Base-by-base conservation (phyloP, 1,140 invertebrate genomes). In the Amyelois transitella region DNA sequence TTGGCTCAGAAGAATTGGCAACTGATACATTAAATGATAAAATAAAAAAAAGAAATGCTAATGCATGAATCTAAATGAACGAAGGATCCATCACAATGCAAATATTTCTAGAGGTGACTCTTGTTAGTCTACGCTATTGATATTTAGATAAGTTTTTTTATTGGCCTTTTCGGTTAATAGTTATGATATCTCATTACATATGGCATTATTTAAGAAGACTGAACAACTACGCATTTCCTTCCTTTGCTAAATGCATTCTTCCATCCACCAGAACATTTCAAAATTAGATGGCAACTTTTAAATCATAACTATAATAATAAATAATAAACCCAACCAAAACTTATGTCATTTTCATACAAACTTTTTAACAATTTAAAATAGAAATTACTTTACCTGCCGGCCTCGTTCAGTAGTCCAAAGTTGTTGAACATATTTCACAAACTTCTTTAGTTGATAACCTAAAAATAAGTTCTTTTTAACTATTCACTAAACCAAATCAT, bases 371-470 rank as follows among this genome's bases (percentile, higher is more conserved):
- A 7, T 45, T 45, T 19, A 45, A 17, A 12, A 48, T 8, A 21
- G 20, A 19, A 47, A 47, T 56, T 53, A 28, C 38, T 20, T 62
- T 71, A 88, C 86, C 77, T 89, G 86, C 49, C 81, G 62, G 8
- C 85, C 85, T 25, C 79, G 73, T 47, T 85, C 78, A 6, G 73
- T 70, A 0, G 77, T 60, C 86, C 86, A 89, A 48, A 89, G 72
- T 45, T 85, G 76, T 20, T 67, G 69, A 6, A 86, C 73, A 51
- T 89, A 89, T 18, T 75, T 71, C 81, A 78, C 84, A 69, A 86
- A 81, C 55, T 87, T 89, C 49, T 81, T 73, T 50, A 81, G 64
- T 64, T 89, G 87, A 47, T 88, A 87, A 55, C 64, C 82, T 87
- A 48, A 22, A 73, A 45, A 19, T 45, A 19, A 19, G 43, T 19